Evolutionary conservation across 2,797 vertebrate species (phyloP).

Genomic region (Zalophus californianus): DNA sequence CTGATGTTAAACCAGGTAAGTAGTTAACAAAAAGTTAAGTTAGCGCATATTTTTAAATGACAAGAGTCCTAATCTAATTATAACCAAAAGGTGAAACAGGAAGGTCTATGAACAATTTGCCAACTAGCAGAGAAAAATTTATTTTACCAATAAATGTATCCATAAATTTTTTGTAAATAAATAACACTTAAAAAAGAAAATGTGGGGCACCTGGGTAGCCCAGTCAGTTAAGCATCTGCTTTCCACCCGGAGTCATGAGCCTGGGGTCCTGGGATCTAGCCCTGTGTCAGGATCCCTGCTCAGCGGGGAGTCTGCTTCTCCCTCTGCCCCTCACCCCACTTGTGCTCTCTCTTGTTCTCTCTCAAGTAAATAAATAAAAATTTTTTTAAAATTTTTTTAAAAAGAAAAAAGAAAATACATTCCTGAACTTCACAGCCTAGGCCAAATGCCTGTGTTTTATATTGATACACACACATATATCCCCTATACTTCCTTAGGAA

Average conservation of each 20-base stretch:
- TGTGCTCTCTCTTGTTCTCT: too few species aligned
- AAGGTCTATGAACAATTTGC: not conserved
- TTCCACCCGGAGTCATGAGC: too few species aligned
- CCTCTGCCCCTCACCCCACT: too few species aligned
- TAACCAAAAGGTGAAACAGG: not conserved
- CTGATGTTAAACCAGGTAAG: not conserved
- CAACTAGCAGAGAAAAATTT: not conserved
- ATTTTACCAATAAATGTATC: not conserved
- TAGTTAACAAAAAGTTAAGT: not conserved
- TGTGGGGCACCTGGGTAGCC: too few species aligned
- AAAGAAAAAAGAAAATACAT: not conserved
- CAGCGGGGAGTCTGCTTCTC: too few species aligned
- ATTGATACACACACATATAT: not conserved
- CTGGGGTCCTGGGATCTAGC: too few species aligned
- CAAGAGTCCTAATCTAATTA: not conserved
- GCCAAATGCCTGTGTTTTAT: not conserved
- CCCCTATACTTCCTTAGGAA: not conserved
- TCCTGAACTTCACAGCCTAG: not conserved
- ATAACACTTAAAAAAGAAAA: not conserved
- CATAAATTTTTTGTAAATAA: not conserved
- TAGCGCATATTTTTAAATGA: not conserved
- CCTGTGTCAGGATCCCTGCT: too few species aligned
- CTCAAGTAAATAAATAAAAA: too few species aligned
- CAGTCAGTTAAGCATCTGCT: too few species aligned
- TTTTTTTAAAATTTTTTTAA: too few species aligned